Evolutionary conservation across 2,113 vertebrate genomes (phyloP), one percentile per base, ranked within the genome.

Genomic region (Onychostruthus taczanowskii): DNA sequence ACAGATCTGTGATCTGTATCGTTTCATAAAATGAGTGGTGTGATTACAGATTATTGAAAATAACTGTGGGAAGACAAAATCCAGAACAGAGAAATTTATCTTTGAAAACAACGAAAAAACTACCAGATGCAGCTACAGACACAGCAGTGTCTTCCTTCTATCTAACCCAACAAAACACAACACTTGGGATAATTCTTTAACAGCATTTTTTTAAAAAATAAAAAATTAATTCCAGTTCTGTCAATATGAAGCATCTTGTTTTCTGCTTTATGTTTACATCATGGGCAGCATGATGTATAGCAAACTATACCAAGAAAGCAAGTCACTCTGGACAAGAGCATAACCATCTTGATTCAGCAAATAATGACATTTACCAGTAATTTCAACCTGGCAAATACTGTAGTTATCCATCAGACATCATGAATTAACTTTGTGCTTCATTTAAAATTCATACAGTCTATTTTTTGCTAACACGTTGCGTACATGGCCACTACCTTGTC

Each of bases 361-460:
- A 91, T 70, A 86, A 39, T 53, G 79, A 69, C 39, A 88, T 90
- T 88, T 90, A 94, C 67, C 66, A 78, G 56, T 80, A 87, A 84
- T n/a, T 77, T 94, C 21, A 84, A 70, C 23, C 44, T 6, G 12
- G 56, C 52, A 87, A 89, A 93, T 92, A 90, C 89, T 95, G 68
- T 28, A 85, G 70, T 63, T 94, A 89, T 85, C 33, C 43, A 96
- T 95, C 61, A 91, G 30, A 35, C 43, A 93, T 89, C 95, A 95
- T 75, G 39, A 94, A 95, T 67, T 92, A 77, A 94, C 52, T 89
- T 85, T 79, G 35, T 68, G 59, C 39, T 95, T 95, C 53, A 95
- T 85, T 93, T 92, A 90, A 90, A 93, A 95, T 84, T 83, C 41
- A 89, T 80, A 62, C 31, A 68, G 61, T 33, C 62, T 91, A 58